phyloP scores from a whole-genome alignment of 2,113 vertebrate genomes.

The Pygoscelis antarcticus region DNA sequence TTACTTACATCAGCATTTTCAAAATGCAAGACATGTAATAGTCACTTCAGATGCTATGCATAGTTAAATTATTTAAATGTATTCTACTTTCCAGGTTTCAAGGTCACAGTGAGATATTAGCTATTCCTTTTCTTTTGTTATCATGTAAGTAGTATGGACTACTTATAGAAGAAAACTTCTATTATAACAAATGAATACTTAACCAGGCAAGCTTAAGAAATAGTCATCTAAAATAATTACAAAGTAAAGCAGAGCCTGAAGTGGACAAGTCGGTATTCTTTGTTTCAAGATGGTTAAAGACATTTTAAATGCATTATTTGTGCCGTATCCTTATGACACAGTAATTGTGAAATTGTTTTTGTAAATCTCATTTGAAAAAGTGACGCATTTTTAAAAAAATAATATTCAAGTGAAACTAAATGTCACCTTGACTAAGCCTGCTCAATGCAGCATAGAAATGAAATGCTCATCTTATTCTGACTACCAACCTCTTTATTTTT shows the following conservation, averaged over 20 bases:
- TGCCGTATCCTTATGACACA: neutral
- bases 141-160: accelerated
- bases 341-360: neutral
- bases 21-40: neutral
- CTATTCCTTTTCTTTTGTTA: neutral
- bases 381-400: neutral
- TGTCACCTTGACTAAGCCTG: conserved; percentile 45
- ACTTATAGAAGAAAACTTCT: neutral
- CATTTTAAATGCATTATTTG: neutral
- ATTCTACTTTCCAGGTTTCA: conserved; percentile 33
- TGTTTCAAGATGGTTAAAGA: neutral
- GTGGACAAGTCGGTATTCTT: neutral
- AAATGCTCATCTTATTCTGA: conserved; percentile 28
- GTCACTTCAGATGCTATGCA: neutral
- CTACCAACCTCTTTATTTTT: neutral
- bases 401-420: neutral
- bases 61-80: conserved; percentile 52
- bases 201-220: neutral
- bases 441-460: conserved; percentile 26
- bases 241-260: neutral
- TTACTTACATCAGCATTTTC: conserved; percentile 1
- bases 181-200: neutral
- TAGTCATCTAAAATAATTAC: neutral
- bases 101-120: conserved; percentile 4
- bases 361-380: neutral